Evolutionary conservation across 2,113 vertebrate species (phyloP).

Genomic region (Proterorhinus semilunaris): DNA sequence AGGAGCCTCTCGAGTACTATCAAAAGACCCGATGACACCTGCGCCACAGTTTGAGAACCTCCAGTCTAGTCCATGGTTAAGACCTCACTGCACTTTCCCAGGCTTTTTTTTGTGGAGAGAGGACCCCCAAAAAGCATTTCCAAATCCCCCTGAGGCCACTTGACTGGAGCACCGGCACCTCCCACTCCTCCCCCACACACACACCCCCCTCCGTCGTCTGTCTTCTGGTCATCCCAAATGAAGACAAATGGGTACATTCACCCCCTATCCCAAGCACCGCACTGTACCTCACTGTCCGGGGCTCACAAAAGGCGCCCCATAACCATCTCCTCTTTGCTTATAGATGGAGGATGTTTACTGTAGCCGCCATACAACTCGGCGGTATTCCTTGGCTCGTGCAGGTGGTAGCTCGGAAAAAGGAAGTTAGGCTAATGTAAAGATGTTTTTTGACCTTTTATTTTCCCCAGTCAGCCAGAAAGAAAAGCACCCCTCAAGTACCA

Average conservation of each 20-base stretch:
- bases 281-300: conserved; percentile 76
- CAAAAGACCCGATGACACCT: not conserved
- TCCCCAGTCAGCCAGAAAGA: conserved; percentile 43
- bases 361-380: conserved; percentile 5
- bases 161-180: conserved; percentile 76
- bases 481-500: conserved; percentile 52
- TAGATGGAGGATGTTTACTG: conserved; percentile 13
- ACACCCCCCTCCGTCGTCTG: conserved; percentile 64
- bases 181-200: conserved; percentile 63
- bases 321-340: conserved; percentile 35
- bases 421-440: conserved; percentile 43
- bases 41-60: not conserved
- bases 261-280: conserved; percentile 63
- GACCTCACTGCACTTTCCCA: conserved; percentile 73
- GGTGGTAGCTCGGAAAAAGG: conserved; percentile 27
- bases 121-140: conserved; percentile 71
- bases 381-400: conserved; percentile 24
- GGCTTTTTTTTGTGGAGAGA: conserved; percentile 59
- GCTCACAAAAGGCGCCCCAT: conserved; percentile 53
- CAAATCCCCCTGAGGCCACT: conserved; percentile 77
- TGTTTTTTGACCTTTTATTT: conserved; percentile 40
- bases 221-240: conserved; percentile 74
- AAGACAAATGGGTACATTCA: conserved; percentile 79
- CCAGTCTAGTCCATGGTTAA: conserved; percentile 65
- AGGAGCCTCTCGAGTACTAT: not conserved